Evolutionary conservation across 2,113 vertebrate genomes (phyloP).

Genomic region (Coregonus clupeaformis): DNA sequence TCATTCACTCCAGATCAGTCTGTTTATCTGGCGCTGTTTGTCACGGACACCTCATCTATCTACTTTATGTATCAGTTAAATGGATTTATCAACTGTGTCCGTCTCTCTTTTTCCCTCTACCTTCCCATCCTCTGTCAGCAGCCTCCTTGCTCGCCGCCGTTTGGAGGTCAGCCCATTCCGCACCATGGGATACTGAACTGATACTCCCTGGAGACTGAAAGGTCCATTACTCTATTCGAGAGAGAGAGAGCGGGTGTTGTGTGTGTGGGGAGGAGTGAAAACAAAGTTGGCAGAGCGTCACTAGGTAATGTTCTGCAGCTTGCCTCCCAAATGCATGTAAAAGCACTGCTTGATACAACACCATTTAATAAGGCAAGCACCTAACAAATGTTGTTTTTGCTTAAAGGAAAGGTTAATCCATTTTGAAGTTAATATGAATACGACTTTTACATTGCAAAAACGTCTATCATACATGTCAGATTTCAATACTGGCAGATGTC

Average conservation of each 20-base stretch:
- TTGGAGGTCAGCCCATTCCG: conserved; percentile 50
- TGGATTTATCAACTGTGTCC: conserved; percentile 41
- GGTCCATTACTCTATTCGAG: conserved; percentile 8
- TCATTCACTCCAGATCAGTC: conserved; percentile 17
- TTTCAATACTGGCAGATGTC: too few species aligned
- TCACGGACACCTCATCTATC: conserved; percentile 44
- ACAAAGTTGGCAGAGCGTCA: conserved; percentile 24
- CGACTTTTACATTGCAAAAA: too few species aligned
- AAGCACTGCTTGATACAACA: conserved; percentile 21
- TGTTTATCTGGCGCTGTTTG: conserved; percentile 61
- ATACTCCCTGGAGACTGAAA: conserved; percentile 24
- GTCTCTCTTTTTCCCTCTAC: conserved; percentile 10
- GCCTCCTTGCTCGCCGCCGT: conserved; percentile 21
- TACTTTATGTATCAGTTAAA: conserved; percentile 56
- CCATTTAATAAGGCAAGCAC: conserved; percentile 35
- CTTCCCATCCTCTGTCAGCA: too few species aligned
- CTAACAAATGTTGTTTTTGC: background rate
- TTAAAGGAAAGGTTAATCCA: too few species aligned
- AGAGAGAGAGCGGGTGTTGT: background rate
- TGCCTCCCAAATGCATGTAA: conserved; percentile 22
- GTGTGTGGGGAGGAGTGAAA: too few species aligned
- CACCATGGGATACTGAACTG: conserved; percentile 43
- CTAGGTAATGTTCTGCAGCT: conserved; percentile 9
- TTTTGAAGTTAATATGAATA: too few species aligned
- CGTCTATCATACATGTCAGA: too few species aligned